Base-by-base conservation (phyloP, 2,888 invertebrate genomes). In the Drosophila imparisetae region DNA sequence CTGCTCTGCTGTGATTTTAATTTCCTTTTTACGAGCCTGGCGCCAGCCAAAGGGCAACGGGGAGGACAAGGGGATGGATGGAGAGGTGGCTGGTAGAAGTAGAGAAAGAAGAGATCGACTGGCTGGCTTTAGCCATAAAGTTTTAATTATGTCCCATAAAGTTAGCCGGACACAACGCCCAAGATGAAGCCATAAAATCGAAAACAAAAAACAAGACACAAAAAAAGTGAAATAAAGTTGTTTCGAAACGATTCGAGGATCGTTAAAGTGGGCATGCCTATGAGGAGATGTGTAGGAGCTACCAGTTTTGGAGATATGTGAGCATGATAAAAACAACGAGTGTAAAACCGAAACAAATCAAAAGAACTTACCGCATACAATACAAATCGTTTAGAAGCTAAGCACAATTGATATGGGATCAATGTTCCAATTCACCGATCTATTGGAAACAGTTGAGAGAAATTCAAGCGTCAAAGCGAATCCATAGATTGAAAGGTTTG, bases 111-210 rank as follows among this genome's bases (percentile, higher is more conserved):
- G 30, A 53, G 52, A 69, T 69, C 72, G 53, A 52, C 60, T 72
- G 67, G 72, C 52, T 78, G 57, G 24, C 27, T 27, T 24, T 24
- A 7, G 71, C 81, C 78, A 83, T 85, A 89, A 90, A 85, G 71
- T 67, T 90, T 90, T 85, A 86, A 85, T 90, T 83, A 83, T 77
- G 69, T 54, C 58, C 48, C 80, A 72, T 78, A 81, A 78, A 78
- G 55, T 48, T 61, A 24, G 60, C 60, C 48, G 68, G 78, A 66
- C 66, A 69, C 60, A 66, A 59, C 65, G 52, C 40, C 63, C 59
- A 65, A 83, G 88, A 84, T 90, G 57, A 90, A 90, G 89, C 42
- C 89, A 90, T 90, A 90, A 90, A 80, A 78, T 61, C 29, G 27
- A 68, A 50, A 50, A 58, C 24, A 53, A 29, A 29, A n/a, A 29